Base-by-base conservation (phyloP, 2,797 vertebrate genomes). In the Microhierax caerulescens region DNA sequence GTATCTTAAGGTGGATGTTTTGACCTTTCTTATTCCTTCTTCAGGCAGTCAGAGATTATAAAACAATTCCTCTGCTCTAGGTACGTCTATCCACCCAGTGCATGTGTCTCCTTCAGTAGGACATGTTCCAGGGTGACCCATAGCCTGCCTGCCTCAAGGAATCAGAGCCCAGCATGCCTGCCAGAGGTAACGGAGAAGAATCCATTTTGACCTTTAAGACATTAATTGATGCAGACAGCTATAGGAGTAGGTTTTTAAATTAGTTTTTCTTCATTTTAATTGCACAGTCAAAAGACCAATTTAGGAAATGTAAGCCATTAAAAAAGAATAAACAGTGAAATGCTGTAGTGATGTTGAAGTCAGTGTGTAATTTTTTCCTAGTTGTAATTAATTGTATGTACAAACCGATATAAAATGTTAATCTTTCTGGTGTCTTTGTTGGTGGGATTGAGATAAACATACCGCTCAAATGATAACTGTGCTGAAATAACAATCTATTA, bases 271-370 rank as follows among this genome's bases (percentile, higher is more conserved):
- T 25, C 6, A 48, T 79, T 95, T 65, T 79, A 78, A 91, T 78
- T 88, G 32, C 50, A 72, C 50, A 78, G 68, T 59, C 23, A 57
- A 81, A 93, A 78, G 45, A 72, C 18, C 48, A 39, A 90, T 68
- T 65, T 78, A 84, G 76, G 59, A 91, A 91, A 91, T 34, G 65
- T 43, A 36, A 78, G 22, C 85, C 79, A 88, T 91, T 96, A 88
- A 86, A 75, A 95, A 80, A 72, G 47, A 80, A 90, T 43, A 78
- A 93, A 65, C 30, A 72, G 34, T 22, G 57, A 95, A 88, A 78
- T 78, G 75, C 60, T 63, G 61, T 32, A 65, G 53, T 65, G 57
- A 54, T 75, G 45, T 28, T 47, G 65, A 90, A 94, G 36, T 39
- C 65, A 36, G 28, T 32, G 37, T 34, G 61, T 21, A 48, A 63